Conservation (phyloP, 2,888 invertebrate species). For the Cyclophora punctaria region DNA sequence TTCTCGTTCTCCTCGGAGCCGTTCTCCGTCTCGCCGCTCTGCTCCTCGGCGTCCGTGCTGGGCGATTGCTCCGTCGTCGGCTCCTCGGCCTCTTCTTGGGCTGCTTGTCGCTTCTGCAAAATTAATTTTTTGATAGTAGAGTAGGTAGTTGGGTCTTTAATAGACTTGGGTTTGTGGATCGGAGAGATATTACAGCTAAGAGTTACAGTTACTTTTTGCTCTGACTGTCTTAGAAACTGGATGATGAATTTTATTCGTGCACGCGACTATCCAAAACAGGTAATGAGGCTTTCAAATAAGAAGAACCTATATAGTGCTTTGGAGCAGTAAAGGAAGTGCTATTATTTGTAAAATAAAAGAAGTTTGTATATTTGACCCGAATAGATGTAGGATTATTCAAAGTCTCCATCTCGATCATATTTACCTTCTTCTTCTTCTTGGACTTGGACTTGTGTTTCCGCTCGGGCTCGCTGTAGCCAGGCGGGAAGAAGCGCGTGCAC, state of each 20-base stretch:
- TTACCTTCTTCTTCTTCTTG: constrained; percentile 74
- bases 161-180: no score
- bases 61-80: constrained; percentile 37
- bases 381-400: no score
- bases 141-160: not conserved
- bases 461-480: constrained; percentile 74
- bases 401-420: not conserved
- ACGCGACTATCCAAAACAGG: no score
- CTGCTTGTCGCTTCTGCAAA: constrained; percentile 17
- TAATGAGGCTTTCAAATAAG: no score
- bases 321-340: no score
- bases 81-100: constrained; percentile 32
- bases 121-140: not conserved
- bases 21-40: constrained; percentile 30
- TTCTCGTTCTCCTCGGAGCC: constrained; percentile 25
- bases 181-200: no score
- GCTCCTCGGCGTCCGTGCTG: constrained; percentile 33
- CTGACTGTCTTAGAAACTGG: no score
- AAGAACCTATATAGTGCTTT: no score
- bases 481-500: constrained; percentile 80
- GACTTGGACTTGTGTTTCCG: constrained; percentile 55
- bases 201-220: no score
- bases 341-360: no score
- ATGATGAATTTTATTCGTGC: no score
- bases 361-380: no score